Evolutionary conservation across 1,140 invertebrate genomes (phyloP).

Genomic region (Drosophila arawakana): DNA sequence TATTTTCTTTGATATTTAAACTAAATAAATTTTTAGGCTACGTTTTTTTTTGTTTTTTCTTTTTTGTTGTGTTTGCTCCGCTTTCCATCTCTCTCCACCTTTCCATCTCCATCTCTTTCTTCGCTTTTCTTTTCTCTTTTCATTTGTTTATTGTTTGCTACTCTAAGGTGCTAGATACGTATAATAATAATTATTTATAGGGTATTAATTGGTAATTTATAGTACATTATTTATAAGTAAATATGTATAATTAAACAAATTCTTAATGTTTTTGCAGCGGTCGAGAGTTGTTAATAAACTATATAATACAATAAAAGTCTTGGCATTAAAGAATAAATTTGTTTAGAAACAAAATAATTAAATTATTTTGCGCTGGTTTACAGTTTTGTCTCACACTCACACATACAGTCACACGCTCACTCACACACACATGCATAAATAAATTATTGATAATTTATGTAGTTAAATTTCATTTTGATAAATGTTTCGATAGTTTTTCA

Average conservation of each 20-base stretch:
- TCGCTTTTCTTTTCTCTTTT: slow-evolving; percentile 3
- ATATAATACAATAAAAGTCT: slow-evolving; percentile 81
- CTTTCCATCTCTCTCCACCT: slow-evolving; percentile 1
- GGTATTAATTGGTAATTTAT: slow-evolving; percentile 48
- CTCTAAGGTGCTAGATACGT: slow-evolving; percentile 75
- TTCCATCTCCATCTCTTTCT: not conserved
- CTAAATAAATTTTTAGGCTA: slow-evolving; percentile 71
- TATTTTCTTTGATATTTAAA: slow-evolving; percentile 62
- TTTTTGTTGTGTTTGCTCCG: slow-evolving; percentile 60
- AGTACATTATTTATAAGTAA: slow-evolving; percentile 58
- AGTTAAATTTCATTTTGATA: not conserved
- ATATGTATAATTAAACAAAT: slow-evolving; percentile 65
- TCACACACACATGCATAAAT: slow-evolving; percentile 52
- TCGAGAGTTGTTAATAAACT: slow-evolving; percentile 66
- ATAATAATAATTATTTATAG: slow-evolving; percentile 44
- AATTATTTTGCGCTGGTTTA: slow-evolving; percentile 83
- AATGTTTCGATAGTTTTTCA: slow-evolving; percentile 34
- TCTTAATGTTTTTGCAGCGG: slow-evolving; percentile 31
- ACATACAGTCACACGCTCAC: slow-evolving; percentile 25
- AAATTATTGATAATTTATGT: slow-evolving; percentile 51
- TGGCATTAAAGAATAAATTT: slow-evolving; percentile 72
- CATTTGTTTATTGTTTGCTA: slow-evolving; percentile 61
- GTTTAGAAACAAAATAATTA: slow-evolving; percentile 81
- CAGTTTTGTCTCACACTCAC: slow-evolving; percentile 57
- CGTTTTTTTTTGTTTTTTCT: not conserved